Evolutionary conservation across 2,888 invertebrate species (phyloP).

Genomic region (Micoletzkya japonica): DNA sequence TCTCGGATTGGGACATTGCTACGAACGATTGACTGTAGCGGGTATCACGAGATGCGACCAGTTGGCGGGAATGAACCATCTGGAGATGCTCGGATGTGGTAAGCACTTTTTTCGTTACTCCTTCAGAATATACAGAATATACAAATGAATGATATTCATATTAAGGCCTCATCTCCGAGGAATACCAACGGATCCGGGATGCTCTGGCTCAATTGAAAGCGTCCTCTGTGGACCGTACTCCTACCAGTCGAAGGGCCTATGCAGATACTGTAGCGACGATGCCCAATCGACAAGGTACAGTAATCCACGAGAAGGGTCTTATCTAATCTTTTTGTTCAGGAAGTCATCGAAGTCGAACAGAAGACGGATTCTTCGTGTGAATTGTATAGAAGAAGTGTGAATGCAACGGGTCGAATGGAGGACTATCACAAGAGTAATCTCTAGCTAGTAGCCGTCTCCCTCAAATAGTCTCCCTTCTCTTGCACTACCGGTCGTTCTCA

Average conservation of each 20-base stretch:
- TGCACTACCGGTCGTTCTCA: too few species aligned
- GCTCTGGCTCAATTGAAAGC: conserved; percentile 12
- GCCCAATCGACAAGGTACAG: conserved; percentile 4
- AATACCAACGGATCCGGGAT: conserved; percentile 23
- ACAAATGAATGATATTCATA: neutral
- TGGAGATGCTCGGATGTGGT: conserved; percentile 38
- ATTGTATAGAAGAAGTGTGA: too few species aligned
- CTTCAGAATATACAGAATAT: neutral
- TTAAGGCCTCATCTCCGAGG: conserved; percentile 23
- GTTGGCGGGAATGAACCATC: conserved; percentile 33
- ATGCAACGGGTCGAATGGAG: too few species aligned
- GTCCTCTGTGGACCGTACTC: neutral
- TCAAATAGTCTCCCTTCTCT: too few species aligned
- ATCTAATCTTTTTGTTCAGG: neutral
- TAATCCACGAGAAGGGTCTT: neutral
- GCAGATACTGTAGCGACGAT: conserved; percentile 25
- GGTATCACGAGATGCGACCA: conserved; percentile 31
- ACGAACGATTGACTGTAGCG: neutral
- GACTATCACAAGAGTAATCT: too few species aligned
- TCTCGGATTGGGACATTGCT: conserved; percentile 21
- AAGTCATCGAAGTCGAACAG: neutral
- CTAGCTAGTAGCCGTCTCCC: too few species aligned
- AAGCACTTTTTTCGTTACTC: neutral
- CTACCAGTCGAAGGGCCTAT: conserved; percentile 12
- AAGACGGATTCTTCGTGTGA: conserved; percentile 9